Conservation (phyloP, 2,888 invertebrate species). For the Diadegma fenestrale region DNA sequence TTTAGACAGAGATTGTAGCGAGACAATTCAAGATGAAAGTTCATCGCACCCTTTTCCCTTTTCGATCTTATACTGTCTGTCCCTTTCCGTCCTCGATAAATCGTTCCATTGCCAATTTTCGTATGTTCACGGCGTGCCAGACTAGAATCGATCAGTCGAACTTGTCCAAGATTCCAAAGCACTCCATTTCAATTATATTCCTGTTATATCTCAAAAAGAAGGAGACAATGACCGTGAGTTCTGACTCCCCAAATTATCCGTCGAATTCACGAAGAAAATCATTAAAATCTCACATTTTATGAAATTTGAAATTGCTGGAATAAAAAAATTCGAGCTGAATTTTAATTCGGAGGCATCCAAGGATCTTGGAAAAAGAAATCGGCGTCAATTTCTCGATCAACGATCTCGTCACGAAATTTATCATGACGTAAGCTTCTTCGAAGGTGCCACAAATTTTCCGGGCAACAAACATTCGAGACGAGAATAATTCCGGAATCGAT, state of each 20-base stretch:
- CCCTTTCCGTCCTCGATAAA: constrained; percentile 17
- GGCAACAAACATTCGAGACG: background rate
- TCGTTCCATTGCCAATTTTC: constrained; percentile 28
- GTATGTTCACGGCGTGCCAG: background rate
- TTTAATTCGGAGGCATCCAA: background rate
- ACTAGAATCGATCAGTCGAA: background rate
- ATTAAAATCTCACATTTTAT: background rate
- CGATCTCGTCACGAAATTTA: too few relatives aligned
- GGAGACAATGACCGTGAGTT: background rate
- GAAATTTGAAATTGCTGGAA: background rate
- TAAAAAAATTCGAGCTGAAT: background rate
- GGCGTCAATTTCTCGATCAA: background rate
- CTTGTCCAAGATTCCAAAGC: background rate
- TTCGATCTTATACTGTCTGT: background rate
- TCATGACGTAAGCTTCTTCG: background rate
- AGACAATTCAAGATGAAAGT: constrained; percentile 48
- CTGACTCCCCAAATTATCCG: background rate
- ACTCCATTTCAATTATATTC: background rate
- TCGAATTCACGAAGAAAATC: background rate
- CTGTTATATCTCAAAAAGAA: background rate
- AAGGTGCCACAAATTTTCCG: background rate
- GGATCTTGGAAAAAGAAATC: background rate
- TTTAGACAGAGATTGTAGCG: constrained; percentile 37
- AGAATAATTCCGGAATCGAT: background rate
- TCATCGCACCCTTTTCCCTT: constrained; percentile 8